phyloP scores from a whole-genome alignment of 2,113 vertebrate genomes.

The Myotis yumanensis region DNA sequence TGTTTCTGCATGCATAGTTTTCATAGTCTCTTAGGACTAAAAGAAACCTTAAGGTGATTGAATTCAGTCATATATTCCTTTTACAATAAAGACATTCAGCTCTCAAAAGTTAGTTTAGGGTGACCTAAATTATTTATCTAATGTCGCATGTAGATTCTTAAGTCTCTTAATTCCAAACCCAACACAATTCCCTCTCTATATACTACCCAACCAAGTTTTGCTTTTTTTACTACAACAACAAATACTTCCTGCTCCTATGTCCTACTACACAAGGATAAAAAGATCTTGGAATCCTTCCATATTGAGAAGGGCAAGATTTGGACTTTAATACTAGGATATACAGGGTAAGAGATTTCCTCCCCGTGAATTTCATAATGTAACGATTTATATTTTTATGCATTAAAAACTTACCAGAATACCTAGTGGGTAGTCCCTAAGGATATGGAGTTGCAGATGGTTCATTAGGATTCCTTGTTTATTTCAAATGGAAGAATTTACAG shows the following conservation, averaged over 20 bases:
- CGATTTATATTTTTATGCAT: conserved; percentile 47
- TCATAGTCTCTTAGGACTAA: not conserved
- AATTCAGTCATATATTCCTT: not conserved
- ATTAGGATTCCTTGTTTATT: conserved; percentile 67
- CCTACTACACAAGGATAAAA: not conserved
- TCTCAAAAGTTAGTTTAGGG: not conserved
- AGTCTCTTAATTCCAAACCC: not conserved
- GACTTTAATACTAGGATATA: not conserved
- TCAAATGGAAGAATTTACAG: conserved; percentile 67
- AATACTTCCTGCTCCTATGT: not conserved
- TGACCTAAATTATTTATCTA: not conserved
- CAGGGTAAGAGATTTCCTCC: not conserved
- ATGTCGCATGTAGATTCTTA: not conserved
- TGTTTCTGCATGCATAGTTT: not conserved
- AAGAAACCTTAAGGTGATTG: conserved; percentile 6
- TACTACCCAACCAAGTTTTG: not conserved
- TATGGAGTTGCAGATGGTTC: conserved; percentile 22
- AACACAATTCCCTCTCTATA: not conserved
- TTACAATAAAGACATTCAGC: not conserved
- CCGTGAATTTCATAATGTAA: conserved; percentile 47
- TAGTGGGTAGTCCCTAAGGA: not conserved
- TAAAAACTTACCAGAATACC: conserved; percentile 48
- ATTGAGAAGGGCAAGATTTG: not conserved
- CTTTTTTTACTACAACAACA: not conserved
- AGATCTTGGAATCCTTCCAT: conserved; percentile 8